Conservation (phyloP, 2,113 vertebrate species). For the Jaculus jaculus region DNA sequence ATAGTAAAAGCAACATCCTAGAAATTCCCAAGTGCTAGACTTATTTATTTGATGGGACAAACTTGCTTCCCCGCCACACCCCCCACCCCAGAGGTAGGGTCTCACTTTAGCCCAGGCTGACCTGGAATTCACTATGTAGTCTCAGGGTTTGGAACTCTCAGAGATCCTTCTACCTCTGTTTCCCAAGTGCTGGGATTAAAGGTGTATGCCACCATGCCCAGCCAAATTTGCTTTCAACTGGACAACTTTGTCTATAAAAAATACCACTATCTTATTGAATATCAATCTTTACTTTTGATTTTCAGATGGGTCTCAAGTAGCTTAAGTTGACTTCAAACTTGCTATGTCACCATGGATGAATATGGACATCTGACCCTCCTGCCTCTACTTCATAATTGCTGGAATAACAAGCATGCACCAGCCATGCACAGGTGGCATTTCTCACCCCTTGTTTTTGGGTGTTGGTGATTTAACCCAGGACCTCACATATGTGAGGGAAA, state of each 20-base stretch:
- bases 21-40: constrained; percentile 3
- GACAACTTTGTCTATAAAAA: constrained; percentile 33
- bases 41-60: constrained; percentile 29
- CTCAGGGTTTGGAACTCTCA: too few relatives aligned
- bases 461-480: neutral
- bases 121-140: too few relatives aligned
- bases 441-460: neutral
- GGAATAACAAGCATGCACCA: neutral
- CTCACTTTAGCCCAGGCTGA: too few relatives aligned
- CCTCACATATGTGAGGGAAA: neutral
- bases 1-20: neutral
- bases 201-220: too few relatives aligned
- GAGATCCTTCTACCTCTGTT: too few relatives aligned
- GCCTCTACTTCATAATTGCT: neutral
- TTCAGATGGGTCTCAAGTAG: neutral
- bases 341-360: neutral
- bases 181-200: too few relatives aligned
- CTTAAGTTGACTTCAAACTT: neutral
- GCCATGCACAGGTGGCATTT: neutral
- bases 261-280: constrained; percentile 1
- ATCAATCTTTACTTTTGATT: neutral
- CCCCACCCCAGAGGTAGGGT: too few relatives aligned
- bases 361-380: neutral
- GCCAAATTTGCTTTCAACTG: constrained; percentile 16
- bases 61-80: too few relatives aligned